Evolutionary conservation across 2,113 vertebrate species (phyloP).

Genomic region (Menura novaehollandiae): DNA sequence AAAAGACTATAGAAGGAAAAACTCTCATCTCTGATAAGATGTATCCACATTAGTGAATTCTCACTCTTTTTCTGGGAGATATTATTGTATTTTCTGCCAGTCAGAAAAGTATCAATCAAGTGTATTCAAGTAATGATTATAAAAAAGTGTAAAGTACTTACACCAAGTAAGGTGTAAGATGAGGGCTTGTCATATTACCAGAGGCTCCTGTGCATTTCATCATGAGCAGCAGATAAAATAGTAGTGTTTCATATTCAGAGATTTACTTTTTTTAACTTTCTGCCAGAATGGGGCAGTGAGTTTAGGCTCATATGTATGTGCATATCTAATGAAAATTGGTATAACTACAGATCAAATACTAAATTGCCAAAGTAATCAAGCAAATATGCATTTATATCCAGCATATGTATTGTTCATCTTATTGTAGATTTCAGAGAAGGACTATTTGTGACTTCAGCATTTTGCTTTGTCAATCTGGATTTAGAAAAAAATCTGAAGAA

Average conservation of each 20-base stretch:
- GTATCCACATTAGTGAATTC: background rate
- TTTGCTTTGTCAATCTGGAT: background rate
- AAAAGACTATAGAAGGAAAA: background rate
- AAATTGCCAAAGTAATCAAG: background rate
- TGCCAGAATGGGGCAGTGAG: background rate
- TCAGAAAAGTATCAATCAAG: background rate
- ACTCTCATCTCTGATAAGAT: background rate
- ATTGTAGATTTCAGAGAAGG: background rate
- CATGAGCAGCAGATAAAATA: background rate
- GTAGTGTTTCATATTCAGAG: background rate
- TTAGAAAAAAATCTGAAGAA: background rate
- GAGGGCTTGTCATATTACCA: background rate
- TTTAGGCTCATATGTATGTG: background rate
- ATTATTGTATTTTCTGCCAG: background rate
- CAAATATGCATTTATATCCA: background rate
- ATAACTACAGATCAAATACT: background rate
- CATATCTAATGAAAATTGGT: background rate
- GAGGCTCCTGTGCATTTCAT: background rate
- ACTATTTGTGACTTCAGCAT: background rate
- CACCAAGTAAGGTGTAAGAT: background rate
- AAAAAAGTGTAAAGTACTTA: background rate
- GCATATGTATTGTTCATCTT: fast-evolving
- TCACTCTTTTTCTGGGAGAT: background rate
- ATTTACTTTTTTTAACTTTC: background rate
- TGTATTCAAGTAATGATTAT: background rate